These are phyloP conservation scores for Callipepla squamata DNA, from an alignment of 2,113 vertebrate species.

Conservation along the genomic window DNA sequence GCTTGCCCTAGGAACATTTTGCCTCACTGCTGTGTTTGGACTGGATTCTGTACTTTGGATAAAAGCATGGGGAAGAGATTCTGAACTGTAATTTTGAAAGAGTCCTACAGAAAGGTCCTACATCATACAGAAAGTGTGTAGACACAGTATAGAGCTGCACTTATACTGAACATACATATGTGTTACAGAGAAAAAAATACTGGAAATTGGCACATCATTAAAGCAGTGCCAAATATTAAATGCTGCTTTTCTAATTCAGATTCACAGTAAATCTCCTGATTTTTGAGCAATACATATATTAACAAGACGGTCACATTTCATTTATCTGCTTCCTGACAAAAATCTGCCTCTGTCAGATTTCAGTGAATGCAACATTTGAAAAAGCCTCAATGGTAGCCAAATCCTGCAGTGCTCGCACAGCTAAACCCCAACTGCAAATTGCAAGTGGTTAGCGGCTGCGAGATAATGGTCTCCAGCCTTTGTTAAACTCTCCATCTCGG, in stretches of 20 bases:
- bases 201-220: neutral
- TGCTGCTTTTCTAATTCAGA: neutral
- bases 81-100: neutral
- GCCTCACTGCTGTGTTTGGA: neutral
- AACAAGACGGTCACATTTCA: neutral
- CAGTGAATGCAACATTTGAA: neutral
- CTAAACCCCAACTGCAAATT: neutral
- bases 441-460: neutral
- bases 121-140: neutral
- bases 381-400: neutral
- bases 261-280: neutral
- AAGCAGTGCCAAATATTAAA: neutral
- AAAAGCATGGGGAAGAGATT: neutral
- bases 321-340: constrained; percentile 11
- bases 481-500: constrained; percentile 8
- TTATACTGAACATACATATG: neutral
- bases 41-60: neutral
- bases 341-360: constrained; percentile 6
- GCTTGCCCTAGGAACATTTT: constrained; percentile 17
- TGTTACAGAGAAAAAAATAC: neutral
- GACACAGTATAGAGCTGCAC: neutral
- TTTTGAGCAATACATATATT: neutral
- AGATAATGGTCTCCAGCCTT: constrained; percentile 18
- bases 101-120: neutral
- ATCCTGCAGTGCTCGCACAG: neutral